phyloP scores from a whole-genome alignment of 1,140 invertebrate genomes.

The Drosophila lowei region DNA sequence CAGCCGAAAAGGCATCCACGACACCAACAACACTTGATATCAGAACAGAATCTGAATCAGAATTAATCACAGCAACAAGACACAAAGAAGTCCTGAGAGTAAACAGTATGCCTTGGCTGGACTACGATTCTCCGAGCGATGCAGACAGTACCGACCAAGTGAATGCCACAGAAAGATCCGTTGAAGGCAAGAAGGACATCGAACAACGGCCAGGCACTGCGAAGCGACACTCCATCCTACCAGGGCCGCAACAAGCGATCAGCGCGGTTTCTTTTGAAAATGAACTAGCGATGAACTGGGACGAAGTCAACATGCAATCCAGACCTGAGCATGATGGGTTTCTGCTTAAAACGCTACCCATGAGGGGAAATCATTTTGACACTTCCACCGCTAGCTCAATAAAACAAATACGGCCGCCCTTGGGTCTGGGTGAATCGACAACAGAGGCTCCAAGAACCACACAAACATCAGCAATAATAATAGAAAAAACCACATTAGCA shows the following conservation, averaged over 20 bases:
- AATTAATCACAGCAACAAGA: not conserved
- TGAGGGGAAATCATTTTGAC: no score
- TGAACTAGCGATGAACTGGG: not conserved
- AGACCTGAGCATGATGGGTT: not conserved
- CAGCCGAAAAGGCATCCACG: not conserved
- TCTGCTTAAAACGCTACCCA: not conserved
- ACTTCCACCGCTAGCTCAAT: not conserved
- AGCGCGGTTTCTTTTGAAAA: not conserved
- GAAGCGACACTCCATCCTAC: constrained; percentile 15
- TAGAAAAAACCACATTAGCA: constrained; percentile 5
- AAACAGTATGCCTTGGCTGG: constrained; percentile 56
- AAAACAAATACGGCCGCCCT: not conserved
- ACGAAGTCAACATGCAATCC: not conserved
- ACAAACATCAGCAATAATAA: constrained; percentile 15
- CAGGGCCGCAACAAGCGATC: not conserved
- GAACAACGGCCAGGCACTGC: not conserved
- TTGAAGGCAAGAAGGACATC: not conserved
- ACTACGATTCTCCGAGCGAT: constrained; percentile 51
- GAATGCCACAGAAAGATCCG: not conserved
- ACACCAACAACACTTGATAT: not conserved
- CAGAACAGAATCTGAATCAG: not conserved
- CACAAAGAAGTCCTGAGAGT: constrained; percentile 52
- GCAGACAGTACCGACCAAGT: not conserved
- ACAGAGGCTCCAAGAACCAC: not conserved
- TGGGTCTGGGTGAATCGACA: no score